Percentiles rank a stretch among this genome's conserved stretches.
These are phyloP conservation scores for Rhopalosiphum maidis DNA, from an alignment of 1,140 invertebrate species.

Conservation along the genomic window DNA sequence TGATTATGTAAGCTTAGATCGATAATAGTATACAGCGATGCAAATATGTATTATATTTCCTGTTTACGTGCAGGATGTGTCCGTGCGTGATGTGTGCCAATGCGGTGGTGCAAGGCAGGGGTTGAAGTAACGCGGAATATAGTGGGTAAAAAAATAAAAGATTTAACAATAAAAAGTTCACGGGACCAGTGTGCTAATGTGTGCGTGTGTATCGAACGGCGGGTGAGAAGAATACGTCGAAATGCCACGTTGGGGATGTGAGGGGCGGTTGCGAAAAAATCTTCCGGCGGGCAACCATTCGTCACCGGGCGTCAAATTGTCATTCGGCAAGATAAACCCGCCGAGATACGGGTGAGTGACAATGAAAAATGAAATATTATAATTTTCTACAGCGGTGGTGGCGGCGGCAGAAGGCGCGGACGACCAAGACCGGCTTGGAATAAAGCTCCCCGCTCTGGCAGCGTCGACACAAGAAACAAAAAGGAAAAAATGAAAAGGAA, in stretches of 20 bases:
- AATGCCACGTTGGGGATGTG: neutral
- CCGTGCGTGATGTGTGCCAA: neutral
- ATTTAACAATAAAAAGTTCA: conserved; percentile 40
- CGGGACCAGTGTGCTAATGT: neutral
- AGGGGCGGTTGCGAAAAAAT: conserved; percentile 36
- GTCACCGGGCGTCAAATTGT: conserved; percentile 57
- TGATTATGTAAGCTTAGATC: neutral
- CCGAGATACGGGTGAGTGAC: conserved; percentile 55
- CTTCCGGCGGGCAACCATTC: conserved; percentile 55
- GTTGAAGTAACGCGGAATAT: neutral
- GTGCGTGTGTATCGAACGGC: neutral
- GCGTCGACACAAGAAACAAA: conserved; percentile 50
- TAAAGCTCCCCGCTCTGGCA: conserved; percentile 48
- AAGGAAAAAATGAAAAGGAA: conserved; percentile 57
- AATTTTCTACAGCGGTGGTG: conserved; percentile 49
- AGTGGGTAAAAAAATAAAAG: neutral
- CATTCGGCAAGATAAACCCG: conserved; percentile 57
- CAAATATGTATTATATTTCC: conserved; percentile 8
- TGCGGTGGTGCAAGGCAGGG: neutral
- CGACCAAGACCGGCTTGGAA: neutral
- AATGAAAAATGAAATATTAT: conserved; percentile 58
- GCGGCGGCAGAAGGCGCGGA: neutral
- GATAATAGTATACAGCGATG: neutral
- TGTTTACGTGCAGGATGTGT: neutral
- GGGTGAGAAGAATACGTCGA: neutral